These are phyloP conservation scores for Streptopelia turtur DNA, from an alignment of 2,797 vertebrate genomes.

Conservation along the genomic window DNA sequence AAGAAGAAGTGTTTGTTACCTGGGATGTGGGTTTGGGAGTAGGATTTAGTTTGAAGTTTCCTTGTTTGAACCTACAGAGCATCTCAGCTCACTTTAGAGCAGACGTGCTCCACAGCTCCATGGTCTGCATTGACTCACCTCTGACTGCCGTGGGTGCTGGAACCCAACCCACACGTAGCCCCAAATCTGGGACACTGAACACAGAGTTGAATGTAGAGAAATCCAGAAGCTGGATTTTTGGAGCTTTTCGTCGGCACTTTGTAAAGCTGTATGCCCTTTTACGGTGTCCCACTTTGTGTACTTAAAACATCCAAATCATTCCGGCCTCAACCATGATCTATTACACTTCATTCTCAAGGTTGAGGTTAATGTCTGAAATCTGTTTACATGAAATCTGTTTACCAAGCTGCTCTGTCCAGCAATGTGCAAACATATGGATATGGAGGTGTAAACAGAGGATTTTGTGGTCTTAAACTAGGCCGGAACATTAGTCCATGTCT, in stretches of 20 bases:
- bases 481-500: not conserved
- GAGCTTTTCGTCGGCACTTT: not conserved
- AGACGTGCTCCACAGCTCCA: not conserved
- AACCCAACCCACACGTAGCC: fast-evolving
- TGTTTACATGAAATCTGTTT: not conserved
- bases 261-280: not conserved
- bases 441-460: not conserved
- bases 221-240: not conserved
- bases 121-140: fast-evolving
- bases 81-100: not conserved
- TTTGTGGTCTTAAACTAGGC: not conserved
- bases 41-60: not conserved
- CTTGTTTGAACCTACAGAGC: not conserved
- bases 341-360: not conserved
- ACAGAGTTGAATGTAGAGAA: not conserved
- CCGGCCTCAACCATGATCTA: fast-evolving
- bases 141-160: not conserved
- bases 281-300: fast-evolving
- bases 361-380: not conserved
- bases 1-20: not conserved
- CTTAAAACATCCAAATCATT: fast-evolving
- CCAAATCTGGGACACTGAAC: not conserved
- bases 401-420: not conserved
- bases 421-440: not conserved
- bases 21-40: fast-evolving